Evolutionary conservation across 2,888 invertebrate species (phyloP).

Genomic region (Erpobdella octoculata): DNA sequence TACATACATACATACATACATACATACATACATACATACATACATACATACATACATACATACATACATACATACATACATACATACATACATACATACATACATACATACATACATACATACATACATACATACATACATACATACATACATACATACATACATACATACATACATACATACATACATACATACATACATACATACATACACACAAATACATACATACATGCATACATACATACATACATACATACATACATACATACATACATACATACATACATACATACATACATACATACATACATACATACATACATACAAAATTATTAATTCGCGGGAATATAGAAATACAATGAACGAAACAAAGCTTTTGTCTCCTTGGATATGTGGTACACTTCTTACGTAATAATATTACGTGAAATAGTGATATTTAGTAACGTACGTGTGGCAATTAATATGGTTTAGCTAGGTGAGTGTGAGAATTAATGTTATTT

Average conservation of each 20-base stretch:
- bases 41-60: conserved; percentile 25
- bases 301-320: neutral
- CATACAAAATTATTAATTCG: neutral
- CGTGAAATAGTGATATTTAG: too few relatives aligned
- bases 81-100: conserved; percentile 27
- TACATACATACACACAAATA: too few relatives aligned
- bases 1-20: conserved; percentile 23
- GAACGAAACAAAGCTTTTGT: too few relatives aligned
- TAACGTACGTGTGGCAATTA: too few relatives aligned
- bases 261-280: conserved; percentile 1
- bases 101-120: conserved; percentile 27
- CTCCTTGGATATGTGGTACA: too few relatives aligned
- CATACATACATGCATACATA: too few relatives aligned
- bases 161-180: conserved; percentile 1
- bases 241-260: neutral
- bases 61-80: conserved; percentile 27
- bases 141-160: neutral
- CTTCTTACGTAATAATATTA: too few relatives aligned
- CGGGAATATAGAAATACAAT: too few relatives aligned
- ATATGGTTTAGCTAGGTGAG: too few relatives aligned
- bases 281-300: neutral
- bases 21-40: conserved; percentile 20
- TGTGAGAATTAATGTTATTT: too few relatives aligned
- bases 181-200: conserved; percentile 1
- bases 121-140: conserved; percentile 20